Conservation (phyloP, 1,140 invertebrate species). For the Mya arenaria region DNA sequence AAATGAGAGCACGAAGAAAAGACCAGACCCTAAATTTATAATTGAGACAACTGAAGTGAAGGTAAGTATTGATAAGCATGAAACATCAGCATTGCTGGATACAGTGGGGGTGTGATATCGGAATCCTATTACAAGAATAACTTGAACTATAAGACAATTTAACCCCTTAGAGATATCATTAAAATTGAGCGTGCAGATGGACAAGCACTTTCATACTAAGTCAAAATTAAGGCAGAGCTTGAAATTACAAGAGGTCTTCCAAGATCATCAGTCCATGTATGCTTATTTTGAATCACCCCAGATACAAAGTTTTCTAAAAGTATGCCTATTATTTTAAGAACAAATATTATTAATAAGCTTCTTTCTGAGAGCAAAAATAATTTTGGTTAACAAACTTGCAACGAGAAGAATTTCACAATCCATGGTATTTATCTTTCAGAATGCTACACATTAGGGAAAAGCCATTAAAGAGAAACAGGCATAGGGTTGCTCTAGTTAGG, state of each 20-base stretch:
- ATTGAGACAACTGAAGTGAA: conserved; percentile 8
- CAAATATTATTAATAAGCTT: conserved; percentile 41
- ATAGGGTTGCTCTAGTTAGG: conserved; percentile 35
- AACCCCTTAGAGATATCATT: background rate
- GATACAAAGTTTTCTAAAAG: conserved; percentile 17
- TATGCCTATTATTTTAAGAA: conserved; percentile 42
- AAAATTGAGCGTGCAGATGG: conserved; percentile 56
- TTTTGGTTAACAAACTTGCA: conserved; percentile 33
- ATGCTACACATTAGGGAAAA: conserved; percentile 32
- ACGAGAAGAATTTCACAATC: conserved; percentile 17
- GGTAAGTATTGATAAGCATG: conserved; percentile 4
- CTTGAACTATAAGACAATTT: background rate
- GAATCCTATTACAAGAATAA: conserved; percentile 21
- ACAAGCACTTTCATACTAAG: conserved; percentile 41
- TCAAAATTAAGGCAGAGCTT: conserved; percentile 40
- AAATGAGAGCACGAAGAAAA: background rate
- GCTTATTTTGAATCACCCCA: conserved; percentile 37
- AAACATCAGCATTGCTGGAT: conserved; percentile 24
- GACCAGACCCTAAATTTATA: conserved; percentile 27
- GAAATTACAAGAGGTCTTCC: conserved; percentile 3
- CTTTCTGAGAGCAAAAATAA: conserved; percentile 24
- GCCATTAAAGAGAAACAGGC: conserved; percentile 22
- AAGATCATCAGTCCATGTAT: background rate
- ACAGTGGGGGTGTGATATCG: conserved; percentile 8
- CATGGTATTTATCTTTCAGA: conserved; percentile 50